phyloP scores from a whole-genome alignment of 2,888 invertebrate genomes.

The Diaphora mendica region DNA sequence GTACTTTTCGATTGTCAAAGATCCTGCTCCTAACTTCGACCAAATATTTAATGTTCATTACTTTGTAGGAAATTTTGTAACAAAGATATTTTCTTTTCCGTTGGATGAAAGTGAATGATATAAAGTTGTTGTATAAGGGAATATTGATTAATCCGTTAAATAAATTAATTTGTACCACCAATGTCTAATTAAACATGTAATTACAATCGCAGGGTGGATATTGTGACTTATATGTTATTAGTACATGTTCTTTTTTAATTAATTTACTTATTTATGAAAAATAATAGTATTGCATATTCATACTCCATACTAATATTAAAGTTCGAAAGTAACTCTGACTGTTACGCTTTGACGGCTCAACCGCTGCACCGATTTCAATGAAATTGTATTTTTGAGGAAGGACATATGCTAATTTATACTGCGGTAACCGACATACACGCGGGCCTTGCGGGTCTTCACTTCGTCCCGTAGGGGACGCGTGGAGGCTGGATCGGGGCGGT shows the following conservation, averaged over 20 bases:
- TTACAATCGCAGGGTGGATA: neutral
- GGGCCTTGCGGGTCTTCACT: too few relatives aligned
- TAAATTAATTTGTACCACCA: neutral
- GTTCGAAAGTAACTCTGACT: too few relatives aligned
- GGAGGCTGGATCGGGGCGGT: too few relatives aligned
- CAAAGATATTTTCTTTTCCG: neutral
- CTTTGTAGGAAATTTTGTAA: neutral
- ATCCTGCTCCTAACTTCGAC: neutral
- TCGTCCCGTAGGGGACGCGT: too few relatives aligned
- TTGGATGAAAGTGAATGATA: neutral
- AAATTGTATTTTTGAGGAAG: too few relatives aligned
- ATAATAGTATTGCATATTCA: too few relatives aligned
- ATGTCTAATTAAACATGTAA: neutral
- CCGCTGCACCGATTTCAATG: too few relatives aligned
- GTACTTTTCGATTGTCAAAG: slow-evolving; percentile 10
- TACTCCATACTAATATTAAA: too few relatives aligned
- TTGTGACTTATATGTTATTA: neutral
- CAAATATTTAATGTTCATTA: slow-evolving; percentile 8
- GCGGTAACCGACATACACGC: too few relatives aligned
- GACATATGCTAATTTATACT: too few relatives aligned
- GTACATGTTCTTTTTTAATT: neutral
- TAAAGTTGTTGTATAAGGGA: neutral
- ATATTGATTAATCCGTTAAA: neutral
- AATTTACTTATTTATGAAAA: too few relatives aligned
- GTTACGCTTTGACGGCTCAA: too few relatives aligned